A percentile compares a stretch with the other conserved stretches of the same genome.
These are phyloP conservation scores for Pteromalus puparum DNA, from an alignment of 1,140 invertebrate genomes.

Conservation along the genomic window DNA sequence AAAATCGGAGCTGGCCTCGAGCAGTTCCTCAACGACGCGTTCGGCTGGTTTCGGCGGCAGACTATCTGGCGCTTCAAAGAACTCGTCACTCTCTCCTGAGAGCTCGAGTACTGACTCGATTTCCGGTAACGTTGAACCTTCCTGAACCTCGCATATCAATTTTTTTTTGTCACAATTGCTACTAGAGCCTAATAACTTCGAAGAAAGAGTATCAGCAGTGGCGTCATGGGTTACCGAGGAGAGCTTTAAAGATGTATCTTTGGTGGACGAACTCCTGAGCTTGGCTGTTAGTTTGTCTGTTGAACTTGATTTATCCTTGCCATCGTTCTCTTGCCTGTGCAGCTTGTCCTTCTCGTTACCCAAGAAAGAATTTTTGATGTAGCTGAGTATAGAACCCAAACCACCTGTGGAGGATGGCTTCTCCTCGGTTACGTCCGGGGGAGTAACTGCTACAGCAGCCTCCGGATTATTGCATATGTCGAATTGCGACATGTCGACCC, in stretches of 20 bases:
- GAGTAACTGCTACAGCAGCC: background rate
- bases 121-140: background rate
- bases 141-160: background rate
- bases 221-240: background rate
- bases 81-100: background rate
- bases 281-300: background rate
- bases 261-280: background rate
- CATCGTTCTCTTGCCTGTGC: background rate
- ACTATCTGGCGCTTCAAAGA: background rate
- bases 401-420: background rate
- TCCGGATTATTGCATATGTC: slow-evolving; percentile 43
- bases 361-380: slow-evolving; percentile 56
- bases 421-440: background rate
- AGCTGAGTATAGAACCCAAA: slow-evolving; percentile 53
- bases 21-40: slow-evolving; percentile 1
- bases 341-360: slow-evolving; percentile 39
- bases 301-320: background rate
- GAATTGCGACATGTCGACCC: slow-evolving; percentile 46
- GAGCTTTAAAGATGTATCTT: background rate
- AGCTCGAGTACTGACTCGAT: background rate
- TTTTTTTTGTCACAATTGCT: background rate
- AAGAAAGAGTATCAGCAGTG: background rate
- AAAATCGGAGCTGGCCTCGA: slow-evolving; percentile 40
- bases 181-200: background rate
- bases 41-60: background rate